phyloP scores from a whole-genome alignment of 2,797 vertebrate species.

The Hemitrygon akajei region DNA sequence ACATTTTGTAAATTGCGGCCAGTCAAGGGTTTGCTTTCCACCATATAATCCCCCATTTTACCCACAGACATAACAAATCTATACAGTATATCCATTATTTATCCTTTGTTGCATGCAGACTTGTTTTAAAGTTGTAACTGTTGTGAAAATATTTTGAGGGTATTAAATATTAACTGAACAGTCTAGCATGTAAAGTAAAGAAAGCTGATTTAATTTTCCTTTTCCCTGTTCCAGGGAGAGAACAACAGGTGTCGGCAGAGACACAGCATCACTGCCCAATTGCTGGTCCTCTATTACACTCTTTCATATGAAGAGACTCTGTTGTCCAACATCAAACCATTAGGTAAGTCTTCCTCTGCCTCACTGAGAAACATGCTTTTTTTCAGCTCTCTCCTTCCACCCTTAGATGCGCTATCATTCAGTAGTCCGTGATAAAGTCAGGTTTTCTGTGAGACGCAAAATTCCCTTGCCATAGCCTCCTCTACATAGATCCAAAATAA shows the following conservation, averaged over 20 bases:
- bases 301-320: slow-evolving; percentile 93
- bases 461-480: not conserved
- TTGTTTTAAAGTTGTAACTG: slow-evolving; percentile 9
- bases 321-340: slow-evolving; percentile 82
- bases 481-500: not conserved
- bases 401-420: not conserved
- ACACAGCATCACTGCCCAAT: slow-evolving; percentile 86
- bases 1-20: not conserved
- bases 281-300: slow-evolving; percentile 92
- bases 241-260: slow-evolving; percentile 57
- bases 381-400: not conserved
- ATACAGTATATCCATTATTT: not conserved
- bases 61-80: not conserved
- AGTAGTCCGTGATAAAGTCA: not conserved
- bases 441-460: not conserved
- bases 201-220: slow-evolving; percentile 25
- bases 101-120: not conserved
- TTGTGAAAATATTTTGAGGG: not conserved
- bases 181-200: no score
- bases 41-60: not conserved
- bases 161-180: not conserved
- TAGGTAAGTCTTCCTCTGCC: slow-evolving; percentile 62
- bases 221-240: slow-evolving; percentile 60
- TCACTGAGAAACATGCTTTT: not conserved
- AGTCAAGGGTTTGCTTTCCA: not conserved